phyloP scores from a whole-genome alignment of 2,113 vertebrate genomes.

The Petromus typicus region DNA sequence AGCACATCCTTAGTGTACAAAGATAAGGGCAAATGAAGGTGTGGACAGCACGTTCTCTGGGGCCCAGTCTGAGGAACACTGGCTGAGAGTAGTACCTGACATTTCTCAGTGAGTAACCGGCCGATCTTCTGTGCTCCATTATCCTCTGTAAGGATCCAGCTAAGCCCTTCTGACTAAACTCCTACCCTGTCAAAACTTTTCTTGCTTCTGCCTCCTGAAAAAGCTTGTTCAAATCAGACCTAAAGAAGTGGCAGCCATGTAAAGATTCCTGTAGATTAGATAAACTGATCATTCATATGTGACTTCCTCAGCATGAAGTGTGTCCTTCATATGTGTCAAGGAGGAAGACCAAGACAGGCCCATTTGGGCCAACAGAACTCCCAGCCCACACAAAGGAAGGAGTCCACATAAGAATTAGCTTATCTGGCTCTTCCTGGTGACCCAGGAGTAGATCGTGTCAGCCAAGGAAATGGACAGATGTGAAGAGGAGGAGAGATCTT shows the following conservation, averaged over 20 bases:
- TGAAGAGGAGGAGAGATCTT: not conserved
- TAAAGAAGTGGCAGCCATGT: not conserved
- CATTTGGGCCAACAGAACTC: not conserved
- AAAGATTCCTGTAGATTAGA: not conserved
- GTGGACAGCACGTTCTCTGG: not conserved
- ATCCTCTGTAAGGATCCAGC: not conserved
- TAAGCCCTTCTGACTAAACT: not conserved
- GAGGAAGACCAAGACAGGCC: not conserved
- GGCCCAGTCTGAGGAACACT: not conserved
- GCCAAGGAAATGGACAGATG: not conserved
- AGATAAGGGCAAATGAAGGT: not conserved
- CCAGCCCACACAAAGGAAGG: not conserved
- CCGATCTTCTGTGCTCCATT: not conserved
- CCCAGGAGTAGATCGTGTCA: not conserved
- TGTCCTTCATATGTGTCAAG: not conserved
- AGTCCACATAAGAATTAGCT: not conserved
- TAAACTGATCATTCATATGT: not conserved
- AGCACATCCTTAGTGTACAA: accelerated
- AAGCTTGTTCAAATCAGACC: not conserved
- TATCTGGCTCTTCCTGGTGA: not conserved
- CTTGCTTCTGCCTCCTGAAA: not conserved
- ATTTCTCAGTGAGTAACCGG: accelerated
- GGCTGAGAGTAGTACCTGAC: not conserved
- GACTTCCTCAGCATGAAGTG: not conserved
- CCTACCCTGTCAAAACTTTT: not conserved